Evolutionary conservation across 2,797 vertebrate species (phyloP).

Genomic region (Setipinna tenuifilis): DNA sequence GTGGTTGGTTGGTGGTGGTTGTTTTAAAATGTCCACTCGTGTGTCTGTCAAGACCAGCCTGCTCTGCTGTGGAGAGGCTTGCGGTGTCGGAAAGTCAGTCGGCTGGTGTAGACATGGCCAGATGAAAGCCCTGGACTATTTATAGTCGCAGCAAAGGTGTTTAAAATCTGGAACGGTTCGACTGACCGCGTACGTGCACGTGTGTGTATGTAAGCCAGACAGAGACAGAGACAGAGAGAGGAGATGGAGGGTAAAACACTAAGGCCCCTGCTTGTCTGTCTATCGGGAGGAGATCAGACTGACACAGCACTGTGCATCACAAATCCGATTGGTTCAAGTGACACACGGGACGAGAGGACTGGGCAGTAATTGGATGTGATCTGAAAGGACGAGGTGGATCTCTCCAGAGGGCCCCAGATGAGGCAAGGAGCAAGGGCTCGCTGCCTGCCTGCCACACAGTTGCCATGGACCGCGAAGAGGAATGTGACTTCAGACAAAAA

Average conservation of each 20-base stretch:
- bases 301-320: constrained; percentile 46
- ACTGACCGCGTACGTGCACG: constrained; percentile 35
- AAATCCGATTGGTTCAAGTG: constrained; percentile 53
- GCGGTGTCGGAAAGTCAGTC: not conserved
- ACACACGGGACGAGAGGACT: constrained; percentile 32
- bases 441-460: not conserved
- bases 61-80: not conserved
- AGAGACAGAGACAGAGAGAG: constrained; percentile 19
- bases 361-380: constrained; percentile 53
- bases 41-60: not conserved
- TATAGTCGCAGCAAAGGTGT: constrained; percentile 59
- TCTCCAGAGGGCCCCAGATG: not conserved
- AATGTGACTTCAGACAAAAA: not conserved
- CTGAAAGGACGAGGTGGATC: constrained; percentile 32
- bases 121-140: constrained; percentile 54
- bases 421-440: not conserved
- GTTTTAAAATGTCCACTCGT: not conserved
- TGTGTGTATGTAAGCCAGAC: not conserved
- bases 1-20: not conserved
- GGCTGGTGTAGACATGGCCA: not conserved
- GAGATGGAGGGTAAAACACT: not conserved
- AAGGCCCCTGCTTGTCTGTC: constrained; percentile 42
- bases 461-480: not conserved
- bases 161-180: constrained; percentile 62
- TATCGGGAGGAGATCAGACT: constrained; percentile 47